phyloP scores from a whole-genome alignment of 2,113 vertebrate genomes.

The Nibea coibor region DNA sequence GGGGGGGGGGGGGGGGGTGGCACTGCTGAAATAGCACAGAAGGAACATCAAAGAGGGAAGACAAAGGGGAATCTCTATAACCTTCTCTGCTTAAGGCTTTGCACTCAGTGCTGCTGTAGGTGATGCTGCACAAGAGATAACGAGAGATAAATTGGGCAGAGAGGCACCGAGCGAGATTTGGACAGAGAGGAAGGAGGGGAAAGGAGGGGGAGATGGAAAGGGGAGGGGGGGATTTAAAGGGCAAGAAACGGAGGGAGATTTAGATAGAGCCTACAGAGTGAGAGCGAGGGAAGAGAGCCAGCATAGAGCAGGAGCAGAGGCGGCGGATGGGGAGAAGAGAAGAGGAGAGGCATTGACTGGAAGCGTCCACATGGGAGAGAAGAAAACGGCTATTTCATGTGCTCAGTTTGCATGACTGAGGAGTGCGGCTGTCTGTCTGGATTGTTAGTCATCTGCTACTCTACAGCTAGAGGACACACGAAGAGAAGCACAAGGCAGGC shows the following conservation, averaged over 20 bases:
- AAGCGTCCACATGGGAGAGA: constrained; percentile 65
- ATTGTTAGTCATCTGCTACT: constrained; percentile 60
- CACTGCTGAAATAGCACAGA: constrained; percentile 52
- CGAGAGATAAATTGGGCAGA: constrained; percentile 66
- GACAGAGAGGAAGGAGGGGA: constrained; percentile 55
- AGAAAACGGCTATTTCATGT: constrained; percentile 62
- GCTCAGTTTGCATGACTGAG: constrained; percentile 61
- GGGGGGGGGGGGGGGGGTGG: constrained; percentile 9
- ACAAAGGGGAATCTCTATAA: constrained; percentile 66
- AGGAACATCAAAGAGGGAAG: constrained; percentile 70
- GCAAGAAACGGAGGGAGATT: constrained; percentile 80
- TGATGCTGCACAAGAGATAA: constrained; percentile 65
- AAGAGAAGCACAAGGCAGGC: constrained; percentile 44
- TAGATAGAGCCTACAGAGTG: constrained; percentile 66
- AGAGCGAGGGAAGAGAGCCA: constrained; percentile 65
- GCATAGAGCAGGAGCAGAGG: constrained; percentile 66
- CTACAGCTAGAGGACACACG: constrained; percentile 53
- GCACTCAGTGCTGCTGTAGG: constrained; percentile 55
- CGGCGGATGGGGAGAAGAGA: constrained; percentile 55
- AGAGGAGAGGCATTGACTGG: constrained; percentile 74
- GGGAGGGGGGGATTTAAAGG: constrained; percentile 78
- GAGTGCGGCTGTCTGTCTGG: constrained; percentile 52
- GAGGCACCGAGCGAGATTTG: constrained; percentile 64
- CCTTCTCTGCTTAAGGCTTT: constrained; percentile 49
- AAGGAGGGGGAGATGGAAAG: constrained; percentile 33